Evolutionary conservation across 2,888 invertebrate species (phyloP).

Genomic region (Amphipoea oculea): DNA sequence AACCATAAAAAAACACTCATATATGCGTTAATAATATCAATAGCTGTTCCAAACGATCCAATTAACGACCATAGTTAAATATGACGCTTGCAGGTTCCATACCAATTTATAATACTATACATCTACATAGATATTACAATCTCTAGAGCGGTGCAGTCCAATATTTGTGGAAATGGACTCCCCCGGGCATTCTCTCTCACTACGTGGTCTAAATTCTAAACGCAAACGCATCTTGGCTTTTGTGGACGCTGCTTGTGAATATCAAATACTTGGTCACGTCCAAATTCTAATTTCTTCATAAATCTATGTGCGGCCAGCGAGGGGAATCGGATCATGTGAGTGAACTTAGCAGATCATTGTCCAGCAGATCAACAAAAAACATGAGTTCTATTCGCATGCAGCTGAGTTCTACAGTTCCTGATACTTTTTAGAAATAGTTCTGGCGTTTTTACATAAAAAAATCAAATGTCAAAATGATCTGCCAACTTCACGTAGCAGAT

Average conservation of each 20-base stretch:
- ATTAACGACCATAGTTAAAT: constrained; percentile 51
- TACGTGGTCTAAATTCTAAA: constrained; percentile 80
- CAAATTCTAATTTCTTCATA: constrained; percentile 80
- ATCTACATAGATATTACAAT: constrained; percentile 70
- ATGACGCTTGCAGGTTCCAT: constrained; percentile 35
- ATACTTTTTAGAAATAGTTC: no score
- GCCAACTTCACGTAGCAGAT: no score
- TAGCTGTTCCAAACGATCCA: constrained; percentile 31
- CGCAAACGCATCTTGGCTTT: constrained; percentile 75
- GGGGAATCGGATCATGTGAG: constrained; percentile 54
- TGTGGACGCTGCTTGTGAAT: constrained; percentile 72
- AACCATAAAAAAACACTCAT: no score
- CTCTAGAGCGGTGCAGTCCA: constrained; percentile 79
- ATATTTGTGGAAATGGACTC: constrained; percentile 84
- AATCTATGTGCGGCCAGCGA: constrained; percentile 71
- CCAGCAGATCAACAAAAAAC: no score
- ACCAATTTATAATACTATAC: constrained; percentile 45
- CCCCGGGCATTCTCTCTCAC: constrained; percentile 75
- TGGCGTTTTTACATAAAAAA: no score
- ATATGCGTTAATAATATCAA: constrained; percentile 12
- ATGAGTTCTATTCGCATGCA: no score
- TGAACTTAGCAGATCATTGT: no score
- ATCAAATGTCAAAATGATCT: no score
- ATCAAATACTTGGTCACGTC: constrained; percentile 76
- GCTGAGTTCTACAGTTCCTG: no score